Base-by-base conservation (phyloP, 2,888 invertebrate species). In the Colostygia pectinataria region DNA sequence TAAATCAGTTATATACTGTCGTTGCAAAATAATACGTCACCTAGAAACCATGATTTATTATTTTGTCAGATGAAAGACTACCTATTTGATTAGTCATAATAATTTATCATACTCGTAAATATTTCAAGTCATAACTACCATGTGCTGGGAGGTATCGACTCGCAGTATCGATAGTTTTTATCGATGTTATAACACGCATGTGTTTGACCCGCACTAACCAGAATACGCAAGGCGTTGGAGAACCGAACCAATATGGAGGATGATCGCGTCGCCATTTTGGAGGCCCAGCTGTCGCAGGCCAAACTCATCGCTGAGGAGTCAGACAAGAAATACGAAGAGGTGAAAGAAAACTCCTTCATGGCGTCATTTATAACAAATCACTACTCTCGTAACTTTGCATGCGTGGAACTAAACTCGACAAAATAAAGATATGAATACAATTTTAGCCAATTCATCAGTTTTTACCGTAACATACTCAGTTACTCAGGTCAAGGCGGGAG, bases 321-420 rank as follows among this genome's bases (percentile, higher is more conserved):
- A 70, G 99, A 99, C 93, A 97, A 98, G 92, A 99, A 99, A 96
- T 99, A 99, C 91, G 99, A 99, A 94, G 99, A 99, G 99, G 99
- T 99, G 90, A 92, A 85, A 68, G 75, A 74, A 50, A 14, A 44
- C 53, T 74, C 73, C 61, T 55, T 65, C 62, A 67, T 66, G 60
- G 61, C 68, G 62, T 65, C 66, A 57, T 55, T 47, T 31, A 45
- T 28, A 40, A 39, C 24, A 15, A 45, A 31, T 5, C 10, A 28
- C 28, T 39, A 41, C 6, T 6, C 6, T 6, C 27, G 39, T 39
- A 13, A 28, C 29, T 37, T 10, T 3, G 25, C 18, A 8, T 6
- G 40, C 27, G 34, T 33, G 28, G 44, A 28, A 4, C 4, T 48
- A 34, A 38, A 12, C 18, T 9, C 15, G 13, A 20, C 20, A 20